These are phyloP conservation scores for Eulemur rubriventer DNA, from an alignment of 2,797 vertebrate genomes.

Conservation along the genomic window DNA sequence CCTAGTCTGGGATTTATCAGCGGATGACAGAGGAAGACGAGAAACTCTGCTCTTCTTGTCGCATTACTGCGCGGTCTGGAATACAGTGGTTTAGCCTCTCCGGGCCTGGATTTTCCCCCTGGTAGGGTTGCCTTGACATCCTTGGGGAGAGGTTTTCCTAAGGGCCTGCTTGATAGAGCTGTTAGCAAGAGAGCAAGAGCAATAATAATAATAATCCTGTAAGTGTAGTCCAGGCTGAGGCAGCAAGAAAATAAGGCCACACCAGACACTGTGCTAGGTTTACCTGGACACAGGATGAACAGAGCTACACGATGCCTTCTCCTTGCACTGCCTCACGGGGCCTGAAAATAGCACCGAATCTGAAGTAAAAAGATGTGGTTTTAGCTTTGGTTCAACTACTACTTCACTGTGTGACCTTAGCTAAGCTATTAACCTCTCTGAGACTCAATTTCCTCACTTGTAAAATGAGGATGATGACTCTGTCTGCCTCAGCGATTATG, in stretches of 20 bases:
- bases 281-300: not conserved
- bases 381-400: not conserved
- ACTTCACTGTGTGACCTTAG: not conserved
- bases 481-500: not conserved
- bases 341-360: not conserved
- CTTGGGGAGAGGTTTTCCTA: not conserved
- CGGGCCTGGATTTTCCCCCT: not conserved
- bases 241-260: not conserved
- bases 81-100: not conserved
- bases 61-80: not conserved
- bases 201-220: not conserved
- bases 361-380: not conserved
- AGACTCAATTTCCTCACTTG: not conserved
- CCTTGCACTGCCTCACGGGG: not conserved
- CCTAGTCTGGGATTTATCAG: not conserved
- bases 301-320: not conserved
- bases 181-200: not conserved
- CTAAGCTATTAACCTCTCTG: not conserved
- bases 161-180: not conserved
- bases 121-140: slow-evolving; percentile 32
- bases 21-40: not conserved
- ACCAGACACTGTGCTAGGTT: not conserved
- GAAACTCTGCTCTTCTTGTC: not conserved
- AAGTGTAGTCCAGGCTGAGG: not conserved
- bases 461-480: not conserved